Evolutionary conservation across 2,113 vertebrate species (phyloP).

Genomic region (Phycodurus eques): DNA sequence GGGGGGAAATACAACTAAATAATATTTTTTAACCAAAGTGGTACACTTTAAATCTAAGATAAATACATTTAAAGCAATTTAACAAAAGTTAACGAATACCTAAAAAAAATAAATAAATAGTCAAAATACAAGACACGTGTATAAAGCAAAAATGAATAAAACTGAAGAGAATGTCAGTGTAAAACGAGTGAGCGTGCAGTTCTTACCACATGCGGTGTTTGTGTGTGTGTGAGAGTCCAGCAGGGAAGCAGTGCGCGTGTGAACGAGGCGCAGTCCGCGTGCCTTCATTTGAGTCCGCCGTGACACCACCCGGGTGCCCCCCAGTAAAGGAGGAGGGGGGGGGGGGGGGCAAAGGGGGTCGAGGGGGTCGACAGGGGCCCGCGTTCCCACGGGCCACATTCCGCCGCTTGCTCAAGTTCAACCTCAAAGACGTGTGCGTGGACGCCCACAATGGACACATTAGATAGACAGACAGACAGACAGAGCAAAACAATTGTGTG

Average conservation of each 20-base stretch:
- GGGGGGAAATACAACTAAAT: too few species aligned
- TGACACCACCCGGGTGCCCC: constrained; percentile 67
- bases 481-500: too few species aligned
- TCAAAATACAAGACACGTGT: not conserved
- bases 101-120: too few species aligned
- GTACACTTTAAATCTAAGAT: too few species aligned
- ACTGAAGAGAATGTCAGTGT: not conserved
- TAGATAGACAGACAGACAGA: not conserved
- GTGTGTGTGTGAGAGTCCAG: constrained; percentile 35
- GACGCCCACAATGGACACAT: too few species aligned
- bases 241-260: constrained; percentile 32
- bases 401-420: constrained; percentile 77
- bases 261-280: constrained; percentile 58
- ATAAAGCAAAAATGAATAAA: not conserved
- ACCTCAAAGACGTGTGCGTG: constrained; percentile 58
- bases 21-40: too few species aligned
- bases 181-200: not conserved
- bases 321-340: constrained; percentile 58
- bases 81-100: too few species aligned
- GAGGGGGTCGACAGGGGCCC: constrained; percentile 56
- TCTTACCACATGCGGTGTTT: constrained; percentile 44
- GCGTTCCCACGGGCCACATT: constrained; percentile 74
- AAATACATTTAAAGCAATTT: too few species aligned
- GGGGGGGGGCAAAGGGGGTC: constrained; percentile 53
- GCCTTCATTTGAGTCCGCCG: constrained; percentile 68